These are phyloP conservation scores for Leucophenga varia DNA, from an alignment of 1,140 invertebrate genomes.

Conservation along the genomic window DNA sequence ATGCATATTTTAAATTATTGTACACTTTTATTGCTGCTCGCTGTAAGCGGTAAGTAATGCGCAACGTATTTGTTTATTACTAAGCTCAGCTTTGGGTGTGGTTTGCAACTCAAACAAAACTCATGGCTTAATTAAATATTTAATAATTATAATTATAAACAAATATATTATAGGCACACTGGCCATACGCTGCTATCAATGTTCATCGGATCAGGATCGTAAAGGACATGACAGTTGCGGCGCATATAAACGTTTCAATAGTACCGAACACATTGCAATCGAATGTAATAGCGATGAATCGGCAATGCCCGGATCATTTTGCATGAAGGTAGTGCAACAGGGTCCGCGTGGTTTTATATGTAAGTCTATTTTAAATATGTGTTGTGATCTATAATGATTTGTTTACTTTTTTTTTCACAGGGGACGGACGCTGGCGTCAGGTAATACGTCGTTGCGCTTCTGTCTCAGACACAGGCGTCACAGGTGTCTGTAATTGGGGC, in stretches of 20 bases:
- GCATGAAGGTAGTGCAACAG: conserved; percentile 87
- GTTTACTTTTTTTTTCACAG: conserved; percentile 59
- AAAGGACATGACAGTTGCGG: conserved; percentile 81
- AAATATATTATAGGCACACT: conserved; percentile 32
- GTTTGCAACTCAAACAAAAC: too few species aligned
- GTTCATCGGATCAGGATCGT: conserved; percentile 76
- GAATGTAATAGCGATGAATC: conserved; percentile 90
- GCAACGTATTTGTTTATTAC: too few species aligned
- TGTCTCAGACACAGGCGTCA: conserved; percentile 85
- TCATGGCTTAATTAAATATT: too few species aligned
- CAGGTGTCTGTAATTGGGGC: conserved; percentile 92
- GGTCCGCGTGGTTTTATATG: conserved; percentile 89
- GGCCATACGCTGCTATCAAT: conserved; percentile 80
- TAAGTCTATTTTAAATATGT: conserved; percentile 58
- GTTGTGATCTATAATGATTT: neutral
- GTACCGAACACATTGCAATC: conserved; percentile 75
- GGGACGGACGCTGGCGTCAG: conserved; percentile 91
- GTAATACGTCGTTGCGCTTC: conserved; percentile 88
- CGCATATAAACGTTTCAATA: conserved; percentile 81
- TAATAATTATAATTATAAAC: neutral
- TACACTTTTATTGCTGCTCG: too few species aligned
- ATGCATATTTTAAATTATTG: too few species aligned
- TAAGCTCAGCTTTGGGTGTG: too few species aligned
- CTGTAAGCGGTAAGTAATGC: too few species aligned
- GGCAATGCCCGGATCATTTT: conserved; percentile 88